Base-by-base conservation (phyloP, 2,797 vertebrate species). In the Lycodopsis pacificus region DNA sequence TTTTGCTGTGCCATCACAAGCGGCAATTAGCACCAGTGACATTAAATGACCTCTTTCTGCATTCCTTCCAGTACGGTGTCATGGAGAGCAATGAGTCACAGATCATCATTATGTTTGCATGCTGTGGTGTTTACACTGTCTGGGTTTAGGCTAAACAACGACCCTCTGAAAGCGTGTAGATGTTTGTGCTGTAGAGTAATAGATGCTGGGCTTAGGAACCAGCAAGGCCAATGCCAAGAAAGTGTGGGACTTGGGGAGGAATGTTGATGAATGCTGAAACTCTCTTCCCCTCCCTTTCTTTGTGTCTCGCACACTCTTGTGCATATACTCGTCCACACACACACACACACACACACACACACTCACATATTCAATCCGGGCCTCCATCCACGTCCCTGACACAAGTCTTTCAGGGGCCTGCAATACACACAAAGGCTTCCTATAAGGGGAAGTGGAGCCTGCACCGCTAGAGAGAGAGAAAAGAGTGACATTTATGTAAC, bases 21-120 rank as follows among this genome's bases (percentile, higher is more conserved):
- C 51, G 48, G 69, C 78, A 89, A 85, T 91, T 88, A 89, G 69
- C 79, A 54, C 32, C 66, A 70, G 57, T 48, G 77, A 73, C 73
- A 88, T 89, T 77, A 79, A 84, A 76, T 54, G 61, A 84, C 80
- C 76, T 58, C 49, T 56, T 68, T 56, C 64, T 82, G 78, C 89
- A 92, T 94, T 94, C 88, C 80, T 93, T 94, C 92, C 91, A 83
- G 80, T 73, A 48, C 80, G 82, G 74, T 85, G 87, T 93, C 91
- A 94, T 76, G 71, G 78, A 86, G 72, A 74, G 20, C 42, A 76
- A 63, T 77, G 79, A 89, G 75, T 86, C 87, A 88, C 62, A 70
- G 73, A 73, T 77, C 83, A 53, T 81, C 54, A 59, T 88, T 86
- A 75, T 83, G 90, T 79, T 90, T 90, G 79, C 85, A 81, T 73